A percentile compares a stretch with the other conserved stretches of the same genome.
These are phyloP conservation scores for Phymanthus crucifer DNA, from an alignment of 92 coral and sea anemone species.

Conservation along the genomic window DNA sequence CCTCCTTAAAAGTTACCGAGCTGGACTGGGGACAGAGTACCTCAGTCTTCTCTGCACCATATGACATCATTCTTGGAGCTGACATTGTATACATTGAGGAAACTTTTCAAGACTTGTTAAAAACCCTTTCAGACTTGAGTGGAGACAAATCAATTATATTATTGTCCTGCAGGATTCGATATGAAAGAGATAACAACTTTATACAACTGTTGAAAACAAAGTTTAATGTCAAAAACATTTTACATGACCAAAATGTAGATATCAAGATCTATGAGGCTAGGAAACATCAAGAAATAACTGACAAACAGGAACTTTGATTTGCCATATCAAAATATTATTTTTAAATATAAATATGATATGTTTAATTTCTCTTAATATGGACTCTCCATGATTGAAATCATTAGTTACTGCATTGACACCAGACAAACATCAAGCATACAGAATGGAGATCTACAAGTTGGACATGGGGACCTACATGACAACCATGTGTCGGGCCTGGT, in stretches of 20 bases:
- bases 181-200: constrained; percentile 83
- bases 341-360: background rate
- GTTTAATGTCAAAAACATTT: constrained; percentile 52
- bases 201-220: constrained; percentile 57
- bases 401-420: background rate
- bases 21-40: constrained; percentile 95
- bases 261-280: constrained; percentile 72
- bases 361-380: background rate
- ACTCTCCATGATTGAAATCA: background rate
- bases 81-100: constrained; percentile 94
- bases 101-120: constrained; percentile 67
- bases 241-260: constrained; percentile 67
- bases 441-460: constrained; percentile 89
- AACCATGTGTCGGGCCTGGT: constrained; percentile 87
- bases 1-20: constrained; percentile 50
- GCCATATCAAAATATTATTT: background rate
- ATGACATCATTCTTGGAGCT: constrained; percentile 85
- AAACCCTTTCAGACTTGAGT: constrained; percentile 77
- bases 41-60: constrained; percentile 67
- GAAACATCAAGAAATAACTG: background rate
- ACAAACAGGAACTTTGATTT: constrained; percentile 16
- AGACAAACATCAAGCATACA: constrained; percentile 93
- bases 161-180: constrained; percentile 89
- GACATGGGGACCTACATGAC: constrained; percentile 90
- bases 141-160: constrained; percentile 61